A percentile compares a stretch with the other conserved stretches of the same genome.
phyloP scores from a whole-genome alignment of 1,140 invertebrate species.

The Aplysia californica region DNA sequence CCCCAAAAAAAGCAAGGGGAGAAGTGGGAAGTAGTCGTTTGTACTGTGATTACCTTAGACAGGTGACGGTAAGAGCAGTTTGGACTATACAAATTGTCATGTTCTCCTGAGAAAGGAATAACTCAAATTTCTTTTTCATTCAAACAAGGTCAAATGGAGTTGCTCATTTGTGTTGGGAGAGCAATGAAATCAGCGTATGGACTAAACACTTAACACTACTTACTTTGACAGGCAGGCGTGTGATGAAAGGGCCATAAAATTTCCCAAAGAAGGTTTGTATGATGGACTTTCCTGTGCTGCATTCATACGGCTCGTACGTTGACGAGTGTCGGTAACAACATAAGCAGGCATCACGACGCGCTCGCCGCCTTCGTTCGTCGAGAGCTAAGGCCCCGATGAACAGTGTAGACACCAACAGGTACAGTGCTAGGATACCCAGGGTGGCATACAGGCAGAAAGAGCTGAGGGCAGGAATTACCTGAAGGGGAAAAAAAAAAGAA shows the following conservation, averaged over 20 bases:
- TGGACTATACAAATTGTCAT: too few species aligned
- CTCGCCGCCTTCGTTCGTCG: slow-evolving; percentile 75
- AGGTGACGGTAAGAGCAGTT: too few species aligned
- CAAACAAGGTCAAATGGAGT: too few species aligned
- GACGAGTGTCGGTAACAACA: slow-evolving; percentile 75
- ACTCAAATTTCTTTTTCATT: background rate
- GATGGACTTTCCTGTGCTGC: slow-evolving; percentile 67
- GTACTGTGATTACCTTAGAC: too few species aligned
- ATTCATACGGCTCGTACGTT: slow-evolving; percentile 68
- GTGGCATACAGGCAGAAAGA: slow-evolving; percentile 74
- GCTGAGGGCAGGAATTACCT: slow-evolving; percentile 86
- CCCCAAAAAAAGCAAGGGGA: too few species aligned
- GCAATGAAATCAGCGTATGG: too few species aligned
- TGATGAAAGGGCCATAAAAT: slow-evolving; percentile 68
- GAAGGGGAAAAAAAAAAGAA: slow-evolving; percentile 43
- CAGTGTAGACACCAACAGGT: slow-evolving; percentile 81
- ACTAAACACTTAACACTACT: too few species aligned
- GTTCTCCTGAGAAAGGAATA: background rate
- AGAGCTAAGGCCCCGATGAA: slow-evolving; percentile 82
- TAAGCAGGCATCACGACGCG: slow-evolving; percentile 75
- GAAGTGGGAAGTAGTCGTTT: too few species aligned
- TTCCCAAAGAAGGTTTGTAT: slow-evolving; percentile 69
- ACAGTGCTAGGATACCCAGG: slow-evolving; percentile 72
- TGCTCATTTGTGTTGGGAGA: too few species aligned
- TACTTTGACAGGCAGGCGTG: slow-evolving; percentile 69